Conservation (phyloP, 2,797 vertebrate species). For the Hyperoplus immaculatus region DNA sequence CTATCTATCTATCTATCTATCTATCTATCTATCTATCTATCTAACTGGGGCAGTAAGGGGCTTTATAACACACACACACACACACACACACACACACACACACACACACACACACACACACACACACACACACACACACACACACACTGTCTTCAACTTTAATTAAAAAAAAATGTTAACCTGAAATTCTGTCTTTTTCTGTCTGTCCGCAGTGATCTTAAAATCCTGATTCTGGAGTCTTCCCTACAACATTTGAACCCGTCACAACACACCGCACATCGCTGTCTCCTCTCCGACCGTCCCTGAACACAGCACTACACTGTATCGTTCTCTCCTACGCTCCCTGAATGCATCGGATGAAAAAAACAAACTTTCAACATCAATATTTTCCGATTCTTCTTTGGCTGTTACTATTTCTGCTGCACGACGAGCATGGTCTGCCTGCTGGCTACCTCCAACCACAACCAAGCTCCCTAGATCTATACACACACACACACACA, state of each 20-base stretch:
- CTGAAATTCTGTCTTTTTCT: slow-evolving; percentile 24
- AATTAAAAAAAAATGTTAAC: too few relatives aligned
- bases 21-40: too few relatives aligned
- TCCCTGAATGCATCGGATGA: slow-evolving; percentile 43
- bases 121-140: too few relatives aligned
- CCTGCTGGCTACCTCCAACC: slow-evolving; percentile 62
- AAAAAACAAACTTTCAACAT: slow-evolving; percentile 10
- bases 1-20: too few relatives aligned
- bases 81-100: too few relatives aligned
- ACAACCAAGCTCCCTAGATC: slow-evolving; percentile 6
- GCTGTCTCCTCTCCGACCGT: neutral
- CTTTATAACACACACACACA: too few relatives aligned
- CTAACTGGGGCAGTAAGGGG: too few relatives aligned
- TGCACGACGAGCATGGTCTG: slow-evolving; percentile 76
- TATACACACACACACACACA: neutral
- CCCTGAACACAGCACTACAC: slow-evolving; percentile 31
- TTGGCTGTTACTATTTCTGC: slow-evolving; percentile 61
- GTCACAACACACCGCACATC: neutral
- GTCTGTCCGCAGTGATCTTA: slow-evolving; percentile 78
- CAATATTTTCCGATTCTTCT: slow-evolving; percentile 23
- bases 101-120: too few relatives aligned
- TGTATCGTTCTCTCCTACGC: slow-evolving; percentile 18
- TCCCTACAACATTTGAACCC: slow-evolving; percentile 17
- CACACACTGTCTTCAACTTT: too few relatives aligned
- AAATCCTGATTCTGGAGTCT: slow-evolving; percentile 74